Conservation (phyloP, 2,888 invertebrate species). For the Pimpla rufipes region DNA sequence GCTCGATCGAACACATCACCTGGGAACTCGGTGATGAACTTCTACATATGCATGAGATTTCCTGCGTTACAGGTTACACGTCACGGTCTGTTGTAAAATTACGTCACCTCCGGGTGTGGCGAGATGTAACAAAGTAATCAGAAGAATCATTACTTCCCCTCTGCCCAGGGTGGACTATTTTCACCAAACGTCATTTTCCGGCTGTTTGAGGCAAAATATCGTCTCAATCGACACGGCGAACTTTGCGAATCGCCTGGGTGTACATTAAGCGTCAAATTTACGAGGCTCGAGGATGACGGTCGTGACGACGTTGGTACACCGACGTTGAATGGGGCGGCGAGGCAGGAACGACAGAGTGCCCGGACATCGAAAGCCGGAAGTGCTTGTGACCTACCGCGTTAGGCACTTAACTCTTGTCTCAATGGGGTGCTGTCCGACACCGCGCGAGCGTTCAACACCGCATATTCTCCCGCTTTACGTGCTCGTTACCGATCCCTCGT, state of each 20-base stretch:
- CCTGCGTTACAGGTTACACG: not conserved
- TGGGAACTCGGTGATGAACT: not conserved
- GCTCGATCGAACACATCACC: not conserved
- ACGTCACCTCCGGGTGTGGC: too few relatives aligned
- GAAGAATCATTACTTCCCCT: not conserved
- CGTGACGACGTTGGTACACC: slow-evolving; percentile 13
- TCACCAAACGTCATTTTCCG: not conserved
- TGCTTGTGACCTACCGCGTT: slow-evolving; percentile 55
- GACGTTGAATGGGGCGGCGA: slow-evolving; percentile 16
- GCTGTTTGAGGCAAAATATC: not conserved
- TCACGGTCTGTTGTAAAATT: too few relatives aligned
- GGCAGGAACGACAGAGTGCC: slow-evolving; percentile 22
- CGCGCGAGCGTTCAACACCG: slow-evolving; percentile 52
- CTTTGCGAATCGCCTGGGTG: slow-evolving; percentile 10
- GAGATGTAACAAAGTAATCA: not conserved
- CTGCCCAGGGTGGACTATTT: not conserved
- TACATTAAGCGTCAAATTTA: slow-evolving; percentile 44
- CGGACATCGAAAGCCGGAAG: slow-evolving; percentile 51
- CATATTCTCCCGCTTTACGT: slow-evolving; percentile 53
- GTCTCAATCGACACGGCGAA: slow-evolving; percentile 13
- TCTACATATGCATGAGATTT: not conserved
- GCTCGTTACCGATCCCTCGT: slow-evolving; percentile 47
- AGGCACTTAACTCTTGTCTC: slow-evolving; percentile 63
- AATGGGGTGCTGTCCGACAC: slow-evolving; percentile 57
- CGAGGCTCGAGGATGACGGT: slow-evolving; percentile 49